A percentile compares a stretch with the other conserved stretches of the same genome.
Conservation (phyloP, 2,113 vertebrate genomes). For the Ailuropoda melanoleuca region DNA sequence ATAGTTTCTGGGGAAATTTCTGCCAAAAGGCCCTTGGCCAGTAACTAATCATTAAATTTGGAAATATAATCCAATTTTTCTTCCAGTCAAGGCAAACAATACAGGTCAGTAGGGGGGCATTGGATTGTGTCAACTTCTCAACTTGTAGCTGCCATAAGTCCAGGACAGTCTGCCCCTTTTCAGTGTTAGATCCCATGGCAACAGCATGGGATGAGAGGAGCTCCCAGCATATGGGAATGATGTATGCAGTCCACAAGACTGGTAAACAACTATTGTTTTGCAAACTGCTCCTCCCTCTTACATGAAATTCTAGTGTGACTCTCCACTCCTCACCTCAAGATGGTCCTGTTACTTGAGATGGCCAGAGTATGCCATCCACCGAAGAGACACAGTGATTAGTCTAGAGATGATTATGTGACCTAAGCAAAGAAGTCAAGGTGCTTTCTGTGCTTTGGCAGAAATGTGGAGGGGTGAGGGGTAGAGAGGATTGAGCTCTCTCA, state of each 20-base stretch:
- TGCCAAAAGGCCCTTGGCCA: background rate
- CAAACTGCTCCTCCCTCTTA: background rate
- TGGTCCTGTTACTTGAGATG: background rate
- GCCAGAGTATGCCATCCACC: background rate
- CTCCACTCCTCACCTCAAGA: background rate
- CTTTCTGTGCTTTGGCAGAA: background rate
- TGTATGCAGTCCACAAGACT: background rate
- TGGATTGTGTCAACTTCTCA: background rate
- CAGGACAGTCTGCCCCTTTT: background rate
- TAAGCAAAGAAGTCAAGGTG: background rate
- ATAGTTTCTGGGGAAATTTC: background rate
- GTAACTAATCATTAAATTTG: background rate
- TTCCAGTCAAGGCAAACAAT: background rate
- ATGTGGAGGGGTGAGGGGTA: background rate
- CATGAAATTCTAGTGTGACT: background rate
- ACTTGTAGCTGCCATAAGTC: background rate
- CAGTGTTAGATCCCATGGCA: background rate
- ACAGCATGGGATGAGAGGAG: background rate
- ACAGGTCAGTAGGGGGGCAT: background rate
- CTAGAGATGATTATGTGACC: background rate
- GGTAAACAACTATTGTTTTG: background rate
- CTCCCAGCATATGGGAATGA: background rate
- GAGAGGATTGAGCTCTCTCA: background rate
- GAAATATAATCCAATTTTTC: background rate
- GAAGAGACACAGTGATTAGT: background rate